phyloP scores from a whole-genome alignment of 92 coral and sea anemone genomes.

The Metridium senile region DNA sequence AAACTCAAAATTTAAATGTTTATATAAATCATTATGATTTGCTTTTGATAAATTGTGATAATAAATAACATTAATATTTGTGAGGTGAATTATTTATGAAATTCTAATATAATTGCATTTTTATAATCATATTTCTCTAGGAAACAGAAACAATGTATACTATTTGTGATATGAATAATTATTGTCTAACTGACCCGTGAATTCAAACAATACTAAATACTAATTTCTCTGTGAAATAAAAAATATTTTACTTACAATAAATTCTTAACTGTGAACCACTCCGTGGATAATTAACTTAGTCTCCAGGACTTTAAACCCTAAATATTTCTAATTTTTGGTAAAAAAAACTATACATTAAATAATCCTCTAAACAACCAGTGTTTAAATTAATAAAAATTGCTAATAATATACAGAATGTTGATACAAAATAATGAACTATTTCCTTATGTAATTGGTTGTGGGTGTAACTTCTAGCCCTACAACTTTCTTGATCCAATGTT shows the following conservation, averaged over 20 bases:
- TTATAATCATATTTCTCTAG: not conserved
- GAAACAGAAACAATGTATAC: not conserved
- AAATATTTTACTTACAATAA: not conserved
- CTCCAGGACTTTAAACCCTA: slow-evolving; percentile 5
- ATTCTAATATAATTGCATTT: no score
- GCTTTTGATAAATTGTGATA: not conserved
- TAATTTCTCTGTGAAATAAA: not conserved
- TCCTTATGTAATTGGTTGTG: not conserved
- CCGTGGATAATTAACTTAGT: not conserved
- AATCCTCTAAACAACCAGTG: slow-evolving; percentile 17
- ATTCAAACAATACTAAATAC: not conserved
- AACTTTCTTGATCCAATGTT: no score
- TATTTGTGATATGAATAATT: not conserved
- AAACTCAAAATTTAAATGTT: not conserved
- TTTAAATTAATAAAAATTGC: slow-evolving; percentile 4
- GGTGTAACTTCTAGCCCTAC: no score
- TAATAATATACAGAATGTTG: not conserved
- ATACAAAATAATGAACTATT: not conserved
- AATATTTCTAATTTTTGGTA: not conserved
- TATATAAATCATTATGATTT: not conserved
- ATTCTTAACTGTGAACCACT: not conserved
- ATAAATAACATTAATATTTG: not conserved
- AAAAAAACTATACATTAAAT: not conserved
- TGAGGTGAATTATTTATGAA: not conserved
- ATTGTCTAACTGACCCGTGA: not conserved